Evolutionary conservation across 2,888 invertebrate genomes (phyloP), one percentile per base, ranked within the genome.

Genomic region (Hipparchia sbordonii): DNA sequence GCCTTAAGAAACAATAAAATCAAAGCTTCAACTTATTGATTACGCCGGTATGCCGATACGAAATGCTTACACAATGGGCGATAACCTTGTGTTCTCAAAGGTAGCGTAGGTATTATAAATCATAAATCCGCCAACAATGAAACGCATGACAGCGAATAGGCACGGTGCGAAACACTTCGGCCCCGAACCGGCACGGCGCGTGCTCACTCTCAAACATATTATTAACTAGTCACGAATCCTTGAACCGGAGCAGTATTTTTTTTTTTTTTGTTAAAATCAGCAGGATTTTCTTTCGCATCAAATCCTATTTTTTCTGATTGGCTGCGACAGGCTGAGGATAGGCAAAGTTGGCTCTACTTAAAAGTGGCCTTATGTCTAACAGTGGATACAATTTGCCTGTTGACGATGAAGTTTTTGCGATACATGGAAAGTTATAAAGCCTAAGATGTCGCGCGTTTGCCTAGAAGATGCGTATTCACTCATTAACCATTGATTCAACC

Each of bases 151-250:
- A 88, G 84, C 80, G 81, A 82, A 84, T 82, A 83, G 84, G 85
- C 85, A 86, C 83, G 88, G 86, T 85, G 83, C 83, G 80, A 87
- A 87, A 89, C 87, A 89, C 86, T 88, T 88, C 83, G 82, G 86
- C 80, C 89, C 85, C 86, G 85, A 86, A 82, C 76, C 85, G 85
- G 87, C 91, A 91, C 92, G 92, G 91, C 87, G 90, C 90, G 91
- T 92, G 92, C 91, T 87, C 90, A 83, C 82, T 79, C 84, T 87
- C 87, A 85, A 86, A 79, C 71, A 74, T 74, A 74, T 76, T 84
- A 80, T 74, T 39, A 83, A 78, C 82, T 83, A 82, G 92, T 93
- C 93, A 93, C 93, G 92, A 93, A 82, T 84, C 80, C 69, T 71
- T 81, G 81, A 88, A 86, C 85, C 86, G 86, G 87, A 87, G 86